Evolutionary conservation across 1,140 invertebrate genomes (phyloP).

Genomic region (Nixonia krombeini): DNA sequence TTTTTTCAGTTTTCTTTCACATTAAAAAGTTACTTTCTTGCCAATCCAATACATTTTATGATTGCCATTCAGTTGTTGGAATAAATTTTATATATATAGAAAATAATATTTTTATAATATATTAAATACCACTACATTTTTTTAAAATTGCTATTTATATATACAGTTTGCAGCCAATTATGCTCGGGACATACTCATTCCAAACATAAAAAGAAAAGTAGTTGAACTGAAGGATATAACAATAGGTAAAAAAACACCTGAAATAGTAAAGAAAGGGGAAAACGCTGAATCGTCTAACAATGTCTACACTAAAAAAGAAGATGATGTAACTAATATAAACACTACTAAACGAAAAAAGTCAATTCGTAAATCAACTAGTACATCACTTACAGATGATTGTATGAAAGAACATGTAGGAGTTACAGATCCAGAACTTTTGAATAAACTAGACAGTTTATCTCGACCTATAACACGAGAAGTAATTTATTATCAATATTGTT

Average conservation of each 20-base stretch:
- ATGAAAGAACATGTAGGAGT: conserved; percentile 74
- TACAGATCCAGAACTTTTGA: conserved; percentile 78
- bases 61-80: neutral
- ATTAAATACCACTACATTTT: no score
- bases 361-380: conserved; percentile 77
- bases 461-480: conserved; percentile 78
- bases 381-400: conserved; percentile 74
- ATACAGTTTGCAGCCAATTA: conserved; percentile 90
- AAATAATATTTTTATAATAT: conserved; percentile 4
- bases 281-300: conserved; percentile 60
- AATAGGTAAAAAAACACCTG: conserved; percentile 71
- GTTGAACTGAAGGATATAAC: conserved; percentile 80
- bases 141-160: conserved; percentile 13
- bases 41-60: no score
- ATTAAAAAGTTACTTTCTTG: no score
- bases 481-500: no score
- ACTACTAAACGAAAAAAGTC: conserved; percentile 77
- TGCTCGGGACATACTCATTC: conserved; percentile 85
- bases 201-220: conserved; percentile 82
- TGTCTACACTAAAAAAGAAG: conserved; percentile 62
- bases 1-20: no score
- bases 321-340: conserved; percentile 48
- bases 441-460: conserved; percentile 76
- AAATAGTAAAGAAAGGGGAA: conserved; percentile 60
- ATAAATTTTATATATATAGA: conserved; percentile 1